Evolutionary conservation across 1,140 invertebrate species (phyloP).

Genomic region (Caligus rogercresseyi): DNA sequence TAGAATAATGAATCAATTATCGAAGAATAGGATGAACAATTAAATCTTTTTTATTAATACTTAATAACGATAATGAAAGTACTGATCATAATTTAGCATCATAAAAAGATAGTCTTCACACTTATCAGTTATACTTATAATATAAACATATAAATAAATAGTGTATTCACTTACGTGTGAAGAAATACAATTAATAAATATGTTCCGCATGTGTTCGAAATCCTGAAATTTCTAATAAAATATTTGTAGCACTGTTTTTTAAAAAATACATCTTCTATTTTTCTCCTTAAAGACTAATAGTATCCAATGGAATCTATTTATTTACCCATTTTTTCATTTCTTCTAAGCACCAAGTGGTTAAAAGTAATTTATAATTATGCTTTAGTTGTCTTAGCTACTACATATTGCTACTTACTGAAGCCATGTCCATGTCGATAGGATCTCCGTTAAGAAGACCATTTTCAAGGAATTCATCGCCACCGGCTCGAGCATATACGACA

Average conservation of each 20-base stretch:
- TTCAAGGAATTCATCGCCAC: not conserved
- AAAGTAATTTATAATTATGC: not conserved
- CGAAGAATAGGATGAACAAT: not conserved
- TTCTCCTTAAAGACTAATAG: not conserved
- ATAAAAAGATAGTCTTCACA: too few relatives aligned
- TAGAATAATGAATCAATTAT: too few relatives aligned
- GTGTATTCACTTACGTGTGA: too few relatives aligned
- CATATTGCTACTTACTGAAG: conserved; percentile 1
- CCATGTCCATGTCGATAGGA: not conserved
- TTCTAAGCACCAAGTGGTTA: too few relatives aligned
- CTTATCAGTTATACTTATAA: too few relatives aligned
- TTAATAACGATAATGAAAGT: too few relatives aligned
- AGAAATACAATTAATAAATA: too few relatives aligned
- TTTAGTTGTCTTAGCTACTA: not conserved
- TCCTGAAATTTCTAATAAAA: not conserved
- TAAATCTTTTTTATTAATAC: not conserved
- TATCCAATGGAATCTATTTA: not conserved
- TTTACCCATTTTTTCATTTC: too few relatives aligned
- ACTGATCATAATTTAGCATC: too few relatives aligned
- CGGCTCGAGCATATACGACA: conserved; percentile 9
- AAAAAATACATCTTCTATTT: not conserved
- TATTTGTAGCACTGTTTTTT: not conserved
- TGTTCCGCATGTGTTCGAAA: too few relatives aligned
- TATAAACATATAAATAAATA: too few relatives aligned
- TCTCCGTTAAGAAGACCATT: not conserved